Base-by-base conservation (phyloP, 2,113 vertebrate species). In the Callipepla squamata region DNA sequence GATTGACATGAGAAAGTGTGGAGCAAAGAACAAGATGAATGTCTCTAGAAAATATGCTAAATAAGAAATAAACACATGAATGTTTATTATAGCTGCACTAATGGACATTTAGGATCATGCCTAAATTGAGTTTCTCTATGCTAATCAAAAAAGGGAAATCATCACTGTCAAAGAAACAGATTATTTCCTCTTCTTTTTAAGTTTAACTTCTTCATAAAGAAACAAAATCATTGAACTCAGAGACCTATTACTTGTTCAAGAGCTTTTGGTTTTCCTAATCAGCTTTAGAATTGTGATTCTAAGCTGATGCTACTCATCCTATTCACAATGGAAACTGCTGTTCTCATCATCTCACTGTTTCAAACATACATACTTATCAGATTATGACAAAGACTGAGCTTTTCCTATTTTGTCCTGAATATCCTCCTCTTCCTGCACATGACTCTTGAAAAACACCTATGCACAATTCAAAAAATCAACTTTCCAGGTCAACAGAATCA, bases 1-100 rank as follows among this genome's bases (percentile, higher is more conserved):
- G 94, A 95, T 93, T 95, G 96, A 92, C 89, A 80, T 28, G 55
- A 77, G 90, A 82, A 89, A 85, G 21, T 34, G 22, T 86, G 51
- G 65, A 87, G 51, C 26, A 72, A 84, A 70, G 47, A 95, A 80
- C 34, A 89, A 93, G 48, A 87, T 12, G 32, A 90, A 87, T 61
- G 69, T 79, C 63, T 84, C 77, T 83, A 89, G 87, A 57, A 93
- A 94, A 93, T 57, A 57, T 40, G 66, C 48, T 76, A 63, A 61
- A 81, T 59, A 80, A 93, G 89, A 48, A 95, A 83, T 51, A 89
- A 93, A 90, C 40, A 92, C 44, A 92, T 14, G 4, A 63, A 78
- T 67, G 69, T 57, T 86, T 92, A 73, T 79, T 89, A 81, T 8
- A 92, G 70, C 30, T 85, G 40, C 26, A 80, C 38, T 92, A 92